These are phyloP conservation scores for Gadopsis marmoratus DNA, from an alignment of 2,797 vertebrate genomes.

Conservation along the genomic window DNA sequence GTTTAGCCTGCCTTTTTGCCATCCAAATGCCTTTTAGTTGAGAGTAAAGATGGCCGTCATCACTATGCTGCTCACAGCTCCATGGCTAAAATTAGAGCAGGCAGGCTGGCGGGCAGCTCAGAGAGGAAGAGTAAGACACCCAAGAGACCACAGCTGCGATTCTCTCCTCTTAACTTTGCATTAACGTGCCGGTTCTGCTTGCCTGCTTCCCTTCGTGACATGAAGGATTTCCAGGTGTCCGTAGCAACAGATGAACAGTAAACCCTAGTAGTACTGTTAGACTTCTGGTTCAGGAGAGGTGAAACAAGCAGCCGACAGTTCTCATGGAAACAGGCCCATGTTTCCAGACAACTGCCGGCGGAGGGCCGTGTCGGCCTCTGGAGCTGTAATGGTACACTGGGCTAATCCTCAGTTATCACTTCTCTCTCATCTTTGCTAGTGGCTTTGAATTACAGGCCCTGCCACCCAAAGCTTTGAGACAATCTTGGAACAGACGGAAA, in stretches of 20 bases:
- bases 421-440: constrained; percentile 55
- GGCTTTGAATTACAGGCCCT: constrained; percentile 70
- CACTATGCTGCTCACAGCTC: constrained; percentile 83
- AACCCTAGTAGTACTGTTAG: constrained; percentile 5
- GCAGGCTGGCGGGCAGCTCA: constrained; percentile 64
- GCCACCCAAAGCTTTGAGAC: constrained; percentile 43
- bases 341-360: constrained; percentile 61
- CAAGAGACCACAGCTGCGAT: constrained; percentile 55
- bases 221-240: constrained; percentile 17
- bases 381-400: constrained; percentile 74
- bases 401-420: constrained; percentile 74
- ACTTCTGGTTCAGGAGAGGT: constrained; percentile 55
- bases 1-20: constrained; percentile 63
- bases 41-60: constrained; percentile 87
- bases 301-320: constrained; percentile 59
- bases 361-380: constrained; percentile 52
- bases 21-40: constrained; percentile 74
- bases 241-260: constrained; percentile 21
- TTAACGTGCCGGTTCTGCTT: constrained; percentile 11
- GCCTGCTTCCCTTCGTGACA: not conserved
- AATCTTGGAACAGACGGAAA: constrained; percentile 20
- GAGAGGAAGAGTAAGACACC: constrained; percentile 67
- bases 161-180: constrained; percentile 51
- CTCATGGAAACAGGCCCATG: constrained; percentile 73
- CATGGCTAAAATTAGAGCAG: constrained; percentile 86